Conservation (phyloP, 2,797 vertebrate species). For the Molothrus aeneus region DNA sequence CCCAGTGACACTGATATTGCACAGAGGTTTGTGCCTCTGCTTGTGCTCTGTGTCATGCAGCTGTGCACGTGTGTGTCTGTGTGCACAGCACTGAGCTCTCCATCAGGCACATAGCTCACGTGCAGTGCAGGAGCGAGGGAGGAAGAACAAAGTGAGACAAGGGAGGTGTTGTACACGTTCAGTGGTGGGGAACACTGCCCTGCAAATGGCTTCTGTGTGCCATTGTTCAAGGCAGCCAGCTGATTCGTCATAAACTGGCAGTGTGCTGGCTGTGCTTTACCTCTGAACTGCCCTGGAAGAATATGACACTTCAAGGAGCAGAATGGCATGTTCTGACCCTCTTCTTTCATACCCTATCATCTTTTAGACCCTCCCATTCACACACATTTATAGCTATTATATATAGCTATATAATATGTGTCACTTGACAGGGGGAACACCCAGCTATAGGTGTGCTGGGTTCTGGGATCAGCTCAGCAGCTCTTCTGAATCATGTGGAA, state of each 20-base stretch:
- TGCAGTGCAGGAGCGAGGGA: neutral
- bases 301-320: accelerated
- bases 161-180: neutral
- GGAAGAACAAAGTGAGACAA: neutral
- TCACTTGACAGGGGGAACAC: neutral
- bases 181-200: neutral
- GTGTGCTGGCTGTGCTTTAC: neutral
- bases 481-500: neutral
- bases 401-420: neutral
- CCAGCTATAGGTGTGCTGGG: neutral
- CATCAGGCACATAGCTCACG: neutral
- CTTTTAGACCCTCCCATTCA: neutral
- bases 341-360: neutral
- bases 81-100: neutral
- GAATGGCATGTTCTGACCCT: neutral
- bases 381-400: neutral
- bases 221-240: neutral
- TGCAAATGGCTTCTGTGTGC: neutral
- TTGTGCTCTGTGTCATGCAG: neutral
- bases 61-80: neutral
- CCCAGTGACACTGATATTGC: no score
- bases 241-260: neutral
- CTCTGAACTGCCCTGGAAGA: neutral
- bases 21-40: neutral
- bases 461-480: neutral